These are phyloP conservation scores for Sepioteuthis lessoniana DNA, from an alignment of 2,888 invertebrate genomes.

Conservation along the genomic window DNA sequence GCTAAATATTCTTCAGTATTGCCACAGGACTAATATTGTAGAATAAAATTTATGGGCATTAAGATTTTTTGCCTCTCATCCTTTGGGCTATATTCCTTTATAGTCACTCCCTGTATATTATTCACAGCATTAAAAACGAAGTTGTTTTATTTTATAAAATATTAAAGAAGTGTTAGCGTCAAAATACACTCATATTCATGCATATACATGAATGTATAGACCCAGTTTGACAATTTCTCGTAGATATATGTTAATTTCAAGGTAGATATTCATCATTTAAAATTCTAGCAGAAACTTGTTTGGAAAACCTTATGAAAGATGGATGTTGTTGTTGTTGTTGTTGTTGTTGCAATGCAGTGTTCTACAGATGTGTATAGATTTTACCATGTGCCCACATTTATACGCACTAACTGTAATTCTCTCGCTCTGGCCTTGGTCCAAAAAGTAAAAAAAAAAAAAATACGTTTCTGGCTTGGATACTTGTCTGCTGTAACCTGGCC, in stretches of 20 bases:
- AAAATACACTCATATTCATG: neutral
- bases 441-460: neutral
- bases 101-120: too few relatives aligned
- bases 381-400: neutral
- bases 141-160: neutral
- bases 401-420: neutral
- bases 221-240: neutral
- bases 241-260: neutral
- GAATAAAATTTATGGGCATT: too few relatives aligned
- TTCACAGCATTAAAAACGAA: neutral
- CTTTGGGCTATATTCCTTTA: too few relatives aligned
- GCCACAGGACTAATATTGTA: too few relatives aligned
- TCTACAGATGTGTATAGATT: neutral
- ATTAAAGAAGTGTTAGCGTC: neutral
- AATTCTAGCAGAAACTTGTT: neutral
- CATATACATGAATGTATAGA: neutral
- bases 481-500: slow-evolving; percentile 5
- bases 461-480: neutral
- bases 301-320: neutral
- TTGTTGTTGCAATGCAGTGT: neutral
- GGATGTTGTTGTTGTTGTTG: neutral
- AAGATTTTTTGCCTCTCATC: too few relatives aligned
- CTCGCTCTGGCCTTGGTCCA: neutral
- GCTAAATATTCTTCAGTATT: too few relatives aligned
- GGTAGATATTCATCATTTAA: neutral